Evolutionary conservation across 2,888 invertebrate genomes (phyloP).

Genomic region (Slavum lentiscoides): DNA sequence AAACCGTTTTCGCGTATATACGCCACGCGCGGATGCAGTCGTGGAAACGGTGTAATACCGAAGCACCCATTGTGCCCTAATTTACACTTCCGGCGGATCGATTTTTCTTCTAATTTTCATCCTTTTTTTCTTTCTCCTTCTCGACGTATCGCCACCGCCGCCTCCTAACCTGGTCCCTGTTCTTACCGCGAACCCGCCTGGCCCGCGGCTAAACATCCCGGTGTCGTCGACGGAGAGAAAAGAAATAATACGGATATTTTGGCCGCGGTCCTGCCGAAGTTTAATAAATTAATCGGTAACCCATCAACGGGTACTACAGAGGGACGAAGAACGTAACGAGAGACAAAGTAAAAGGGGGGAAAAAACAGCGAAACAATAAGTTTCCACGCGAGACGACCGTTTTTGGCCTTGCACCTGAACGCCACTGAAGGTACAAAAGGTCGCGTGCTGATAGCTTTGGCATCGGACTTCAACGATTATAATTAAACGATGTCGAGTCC

Average conservation of each 20-base stretch:
- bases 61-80: slow-evolving; percentile 34
- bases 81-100: slow-evolving; percentile 44
- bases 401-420: not conserved
- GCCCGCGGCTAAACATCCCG: no score
- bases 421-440: not conserved
- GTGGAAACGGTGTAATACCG: not conserved
- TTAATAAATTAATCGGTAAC: slow-evolving; percentile 47
- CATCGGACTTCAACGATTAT: not conserved
- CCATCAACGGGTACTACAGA: not conserved
- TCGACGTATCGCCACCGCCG: no score
- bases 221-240: not conserved
- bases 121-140: not conserved
- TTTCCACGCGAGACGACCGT: slow-evolving; percentile 22
- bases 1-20: not conserved
- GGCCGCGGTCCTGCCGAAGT: slow-evolving; percentile 42
- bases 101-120: slow-evolving; percentile 16
- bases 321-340: no score
- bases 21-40: not conserved
- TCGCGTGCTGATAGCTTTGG: slow-evolving; percentile 6
- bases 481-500: slow-evolving; percentile 36
- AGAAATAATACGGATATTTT: slow-evolving; percentile 7
- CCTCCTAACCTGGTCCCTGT: not conserved
- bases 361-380: slow-evolving; percentile 32
- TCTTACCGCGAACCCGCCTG: not conserved
- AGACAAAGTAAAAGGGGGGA: not conserved